A percentile compares a stretch with the other conserved stretches of the same genome.
phyloP scores from a whole-genome alignment of 1,140 invertebrate genomes.

The Dendrolimus kikuchii region DNA sequence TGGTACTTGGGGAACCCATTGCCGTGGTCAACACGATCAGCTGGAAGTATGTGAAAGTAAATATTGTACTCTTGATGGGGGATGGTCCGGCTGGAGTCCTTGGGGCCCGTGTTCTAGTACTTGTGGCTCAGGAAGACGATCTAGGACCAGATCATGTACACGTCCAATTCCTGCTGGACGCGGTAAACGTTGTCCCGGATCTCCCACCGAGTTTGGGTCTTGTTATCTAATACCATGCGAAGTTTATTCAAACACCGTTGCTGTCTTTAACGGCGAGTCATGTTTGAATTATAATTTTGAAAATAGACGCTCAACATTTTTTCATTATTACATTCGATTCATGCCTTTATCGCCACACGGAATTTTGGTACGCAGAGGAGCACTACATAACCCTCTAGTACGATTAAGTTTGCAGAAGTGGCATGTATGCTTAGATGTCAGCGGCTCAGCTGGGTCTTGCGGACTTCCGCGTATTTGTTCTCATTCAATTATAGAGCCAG shows the following conservation, averaged over 20 bases:
- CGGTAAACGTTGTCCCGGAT: conserved; percentile 37
- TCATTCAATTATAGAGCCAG: conserved; percentile 32
- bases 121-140: conserved; percentile 48
- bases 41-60: conserved; percentile 40
- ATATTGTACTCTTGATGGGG: conserved; percentile 43
- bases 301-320: conserved; percentile 40
- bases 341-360: conserved; percentile 53
- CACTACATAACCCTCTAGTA: conserved; percentile 27
- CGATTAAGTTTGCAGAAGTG: conserved; percentile 51
- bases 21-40: conserved; percentile 50
- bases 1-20: conserved; percentile 50
- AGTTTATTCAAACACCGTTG: conserved; percentile 36
- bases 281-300: conserved; percentile 43
- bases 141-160: conserved; percentile 48
- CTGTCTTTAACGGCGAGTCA: conserved; percentile 52
- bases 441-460: conserved; percentile 34
- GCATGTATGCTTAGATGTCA: conserved; percentile 51
- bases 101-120: conserved; percentile 56
- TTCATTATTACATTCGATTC: conserved; percentile 55
- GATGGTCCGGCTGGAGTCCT: conserved; percentile 54
- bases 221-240: conserved; percentile 50
- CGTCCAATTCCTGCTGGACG: conserved; percentile 42
- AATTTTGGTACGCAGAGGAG: conserved; percentile 37
- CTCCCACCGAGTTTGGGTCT: conserved; percentile 43
- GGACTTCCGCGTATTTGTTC: conserved; percentile 39